These are phyloP conservation scores for Hydractinia echinata DNA, from an alignment of 30 jellyfish, hydroid and myxozoan species.

Conservation along the genomic window DNA sequence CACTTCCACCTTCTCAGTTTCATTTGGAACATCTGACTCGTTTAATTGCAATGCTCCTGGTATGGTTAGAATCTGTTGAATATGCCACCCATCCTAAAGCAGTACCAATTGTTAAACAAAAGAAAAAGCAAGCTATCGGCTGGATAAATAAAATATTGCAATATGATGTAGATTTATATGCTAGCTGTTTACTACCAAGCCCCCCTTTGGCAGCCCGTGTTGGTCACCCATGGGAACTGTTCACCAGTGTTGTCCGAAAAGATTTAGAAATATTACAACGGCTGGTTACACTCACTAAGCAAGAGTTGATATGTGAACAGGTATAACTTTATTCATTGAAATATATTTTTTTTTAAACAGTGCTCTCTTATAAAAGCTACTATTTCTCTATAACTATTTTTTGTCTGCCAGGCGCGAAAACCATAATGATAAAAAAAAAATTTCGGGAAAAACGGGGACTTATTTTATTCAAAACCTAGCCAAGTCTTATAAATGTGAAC, in stretches of 20 bases:
- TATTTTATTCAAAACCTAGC: too few relatives aligned
- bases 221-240: conserved; percentile 87
- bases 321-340: conserved; percentile 18
- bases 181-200: conserved; percentile 75
- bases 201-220: conserved; percentile 86
- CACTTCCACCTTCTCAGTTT: conserved; percentile 70
- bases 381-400: too few relatives aligned
- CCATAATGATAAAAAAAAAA: too few relatives aligned
- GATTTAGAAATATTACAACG: conserved; percentile 75
- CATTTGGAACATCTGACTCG: conserved; percentile 75
- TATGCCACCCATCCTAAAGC: conserved; percentile 48
- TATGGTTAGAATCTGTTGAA: conserved; percentile 80
- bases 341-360: background rate
- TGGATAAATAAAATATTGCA: conserved; percentile 65
- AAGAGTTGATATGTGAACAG: conserved; percentile 59
- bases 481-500: too few relatives aligned
- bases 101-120: conserved; percentile 43
- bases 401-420: too few relatives aligned
- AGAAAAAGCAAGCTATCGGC: conserved; percentile 64
- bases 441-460: too few relatives aligned
- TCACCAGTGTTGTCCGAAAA: conserved; percentile 69
- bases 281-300: conserved; percentile 43
- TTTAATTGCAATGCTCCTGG: conserved; percentile 71
- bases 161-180: conserved; percentile 57
- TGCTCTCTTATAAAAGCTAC: too few relatives aligned